These are phyloP conservation scores for Medauroidea extradentata DNA, from an alignment of 1,140 invertebrate species.

Conservation along the genomic window DNA sequence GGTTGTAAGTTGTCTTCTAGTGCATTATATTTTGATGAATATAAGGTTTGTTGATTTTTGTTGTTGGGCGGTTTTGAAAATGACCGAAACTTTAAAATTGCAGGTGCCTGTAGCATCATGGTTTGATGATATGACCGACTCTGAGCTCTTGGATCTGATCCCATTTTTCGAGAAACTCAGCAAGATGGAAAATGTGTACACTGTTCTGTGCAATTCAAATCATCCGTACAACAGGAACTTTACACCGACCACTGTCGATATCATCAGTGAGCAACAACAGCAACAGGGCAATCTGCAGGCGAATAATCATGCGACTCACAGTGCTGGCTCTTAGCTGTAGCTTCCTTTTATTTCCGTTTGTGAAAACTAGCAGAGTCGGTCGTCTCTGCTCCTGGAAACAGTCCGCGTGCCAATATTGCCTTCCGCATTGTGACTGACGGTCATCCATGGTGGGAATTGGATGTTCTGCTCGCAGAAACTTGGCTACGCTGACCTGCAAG, in stretches of 20 bases:
- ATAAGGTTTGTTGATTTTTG: too few relatives aligned
- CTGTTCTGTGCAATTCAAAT: slow-evolving; percentile 85
- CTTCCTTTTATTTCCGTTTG: too few relatives aligned
- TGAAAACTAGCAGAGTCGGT: too few relatives aligned
- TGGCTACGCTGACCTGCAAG: too few relatives aligned
- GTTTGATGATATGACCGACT: slow-evolving; percentile 97
- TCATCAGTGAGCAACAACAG: slow-evolving; percentile 4
- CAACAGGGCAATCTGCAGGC: slow-evolving; percentile 8
- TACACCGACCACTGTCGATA: background rate
- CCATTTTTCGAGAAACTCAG: slow-evolving; percentile 94
- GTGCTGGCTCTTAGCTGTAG: slow-evolving; percentile 10
- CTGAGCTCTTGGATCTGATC: slow-evolving; percentile 89
- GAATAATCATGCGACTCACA: slow-evolving; percentile 11
- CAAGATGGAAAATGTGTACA: slow-evolving; percentile 91
- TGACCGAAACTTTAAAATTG: background rate
- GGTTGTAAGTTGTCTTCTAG: too few relatives aligned
- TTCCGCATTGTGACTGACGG: background rate
- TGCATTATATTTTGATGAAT: too few relatives aligned
- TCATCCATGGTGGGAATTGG: too few relatives aligned
- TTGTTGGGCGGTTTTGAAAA: too few relatives aligned
- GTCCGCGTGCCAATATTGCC: slow-evolving; percentile 17
- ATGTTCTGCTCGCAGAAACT: too few relatives aligned
- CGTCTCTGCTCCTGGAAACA: background rate
- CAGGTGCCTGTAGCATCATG: slow-evolving; percentile 95
- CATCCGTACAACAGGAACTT: slow-evolving; percentile 48